Evolutionary conservation across 2,113 vertebrate genomes (phyloP), one percentile per base, ranked within the genome.

Genomic region (Gorsachius goisagi): DNA sequence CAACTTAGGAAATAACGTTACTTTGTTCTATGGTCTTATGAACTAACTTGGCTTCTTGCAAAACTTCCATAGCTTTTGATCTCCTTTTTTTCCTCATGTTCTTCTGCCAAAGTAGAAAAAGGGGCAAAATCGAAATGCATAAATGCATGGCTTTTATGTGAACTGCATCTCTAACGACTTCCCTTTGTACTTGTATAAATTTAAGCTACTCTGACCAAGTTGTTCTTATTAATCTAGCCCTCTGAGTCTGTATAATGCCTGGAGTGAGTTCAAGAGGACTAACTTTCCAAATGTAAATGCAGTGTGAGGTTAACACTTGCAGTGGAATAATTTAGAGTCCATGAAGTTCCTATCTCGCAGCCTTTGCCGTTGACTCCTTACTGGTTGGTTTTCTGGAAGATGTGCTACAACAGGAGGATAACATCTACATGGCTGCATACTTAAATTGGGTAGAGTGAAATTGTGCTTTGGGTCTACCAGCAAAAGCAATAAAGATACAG

Each of bases 41-140:
- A 94, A 92, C 89, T 97, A 97, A 96, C 90, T 94, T 97, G 77
- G 74, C 77, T 95, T 95, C 89, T 97, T 96, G 87, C 74, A 96
- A 96, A 97, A 97, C 91, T 96, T 95, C 55, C 71, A 28, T 30
- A 77, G 90, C 90, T 96, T 97, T 98, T 97, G 94, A 97, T 98
- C 90, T 97, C 87, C 69, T 87, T 89, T 75, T 95, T 95, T 95
- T 95, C 71, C 55, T 92, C 87, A 20, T 86, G 66, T 95, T 95
- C 73, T 95, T 92, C 63, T 97, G 74, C 95, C 80, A 80, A 95
- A 96, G 88, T 50, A 94, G 76, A 93, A 95, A 93, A 77, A 66
- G 81, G 64, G 77, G 44, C 59, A 86, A 74, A 91, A 92, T 83
- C 3, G 55, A 75, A 97, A 96, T 97, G 89, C 94, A 96, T 93